A percentile compares a stretch with the other conserved stretches of the same genome.
These are phyloP conservation scores for Channa argus DNA, from an alignment of 2,113 vertebrate species.

Conservation along the genomic window DNA sequence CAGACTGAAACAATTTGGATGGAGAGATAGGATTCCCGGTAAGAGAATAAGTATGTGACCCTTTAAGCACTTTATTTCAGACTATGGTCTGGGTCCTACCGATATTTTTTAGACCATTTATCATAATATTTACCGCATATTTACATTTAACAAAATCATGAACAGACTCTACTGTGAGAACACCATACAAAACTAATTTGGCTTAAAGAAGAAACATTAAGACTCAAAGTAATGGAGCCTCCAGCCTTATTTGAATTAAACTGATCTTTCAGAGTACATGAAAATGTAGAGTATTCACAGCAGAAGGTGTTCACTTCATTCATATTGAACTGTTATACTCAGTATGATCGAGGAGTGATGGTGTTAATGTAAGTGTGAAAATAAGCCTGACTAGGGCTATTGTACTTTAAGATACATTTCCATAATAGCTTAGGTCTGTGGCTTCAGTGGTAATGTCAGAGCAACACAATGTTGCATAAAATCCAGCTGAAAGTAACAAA, in stretches of 20 bases:
- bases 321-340: not conserved
- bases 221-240: not conserved
- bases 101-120: slow-evolving; percentile 10
- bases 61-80: slow-evolving; percentile 2
- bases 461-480: not conserved
- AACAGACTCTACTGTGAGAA: not conserved
- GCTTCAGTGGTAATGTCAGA: not conserved
- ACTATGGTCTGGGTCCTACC: not conserved
- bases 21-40: slow-evolving; percentile 30
- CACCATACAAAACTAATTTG: not conserved
- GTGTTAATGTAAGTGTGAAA: not conserved
- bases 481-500: not conserved
- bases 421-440: not conserved
- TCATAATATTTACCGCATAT: not conserved
- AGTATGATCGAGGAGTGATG: not conserved
- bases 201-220: not conserved
- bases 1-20: slow-evolving; percentile 52
- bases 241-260: not conserved
- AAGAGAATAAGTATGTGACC: slow-evolving; percentile 20
- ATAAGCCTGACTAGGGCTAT: not conserved
- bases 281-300: not conserved
- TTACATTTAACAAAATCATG: slow-evolving; percentile 7
- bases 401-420: not conserved
- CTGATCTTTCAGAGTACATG: not conserved
- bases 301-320: not conserved